Evolutionary conservation across 2,797 vertebrate genomes (phyloP).

Genomic region (Acropternis orthonyx): DNA sequence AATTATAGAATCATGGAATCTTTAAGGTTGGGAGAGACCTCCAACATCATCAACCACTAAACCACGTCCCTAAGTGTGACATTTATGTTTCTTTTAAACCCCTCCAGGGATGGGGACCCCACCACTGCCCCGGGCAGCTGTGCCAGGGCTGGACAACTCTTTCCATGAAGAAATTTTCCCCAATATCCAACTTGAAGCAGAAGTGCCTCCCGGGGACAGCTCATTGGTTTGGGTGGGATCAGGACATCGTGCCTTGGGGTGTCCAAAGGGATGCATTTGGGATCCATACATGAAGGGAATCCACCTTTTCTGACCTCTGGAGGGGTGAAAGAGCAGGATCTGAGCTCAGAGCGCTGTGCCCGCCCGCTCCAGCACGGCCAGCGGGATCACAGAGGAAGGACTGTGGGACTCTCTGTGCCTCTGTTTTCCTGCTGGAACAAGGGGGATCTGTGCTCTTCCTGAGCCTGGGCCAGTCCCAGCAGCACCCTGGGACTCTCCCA

Average conservation of each 20-base stretch:
- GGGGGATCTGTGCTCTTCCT: slow-evolving; percentile 5
- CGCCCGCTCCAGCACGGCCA: not conserved
- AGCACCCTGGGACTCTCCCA: not conserved
- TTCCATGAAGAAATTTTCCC: not conserved
- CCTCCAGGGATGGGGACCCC: not conserved
- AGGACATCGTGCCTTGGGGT: not conserved
- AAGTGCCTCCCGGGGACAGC: not conserved
- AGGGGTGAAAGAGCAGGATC: not conserved
- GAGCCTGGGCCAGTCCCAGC: not conserved
- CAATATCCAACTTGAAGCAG: not conserved
- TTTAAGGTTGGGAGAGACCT: not conserved
- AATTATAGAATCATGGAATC: not conserved
- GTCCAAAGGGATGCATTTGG: not conserved
- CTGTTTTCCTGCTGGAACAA: slow-evolving; percentile 51
- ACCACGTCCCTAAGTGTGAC: not conserved
- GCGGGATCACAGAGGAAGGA: not conserved
- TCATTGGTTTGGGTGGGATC: fast-evolving
- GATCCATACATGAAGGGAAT: no score
- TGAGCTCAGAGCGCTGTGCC: not conserved
- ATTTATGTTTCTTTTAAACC: not conserved
- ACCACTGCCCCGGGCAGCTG: not conserved
- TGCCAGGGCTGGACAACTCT: not conserved
- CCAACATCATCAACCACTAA: not conserved
- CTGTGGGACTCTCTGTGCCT: slow-evolving; percentile 6
- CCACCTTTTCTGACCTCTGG: not conserved